Evolutionary conservation across 2,113 vertebrate species (phyloP).

Genomic region (Sardina pilchardus): DNA sequence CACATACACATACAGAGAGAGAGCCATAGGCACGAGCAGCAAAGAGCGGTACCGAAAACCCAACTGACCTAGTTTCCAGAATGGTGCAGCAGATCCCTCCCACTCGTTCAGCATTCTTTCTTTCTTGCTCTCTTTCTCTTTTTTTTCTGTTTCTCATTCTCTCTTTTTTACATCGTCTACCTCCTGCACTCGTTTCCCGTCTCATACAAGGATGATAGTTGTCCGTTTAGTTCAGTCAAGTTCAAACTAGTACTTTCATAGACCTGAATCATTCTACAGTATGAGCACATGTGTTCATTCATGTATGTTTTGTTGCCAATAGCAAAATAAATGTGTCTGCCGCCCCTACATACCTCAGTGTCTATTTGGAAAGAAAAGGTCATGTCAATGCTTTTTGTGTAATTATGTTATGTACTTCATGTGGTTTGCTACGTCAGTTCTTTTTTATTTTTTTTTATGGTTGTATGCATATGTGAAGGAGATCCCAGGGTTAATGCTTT

Average conservation of each 20-base stretch:
- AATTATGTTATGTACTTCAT: background rate
- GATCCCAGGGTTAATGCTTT: no score
- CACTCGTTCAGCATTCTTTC: background rate
- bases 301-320: background rate
- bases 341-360: no score
- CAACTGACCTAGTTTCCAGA: background rate
- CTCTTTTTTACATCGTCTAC: background rate
- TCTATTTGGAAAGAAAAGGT: no score
- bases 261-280: background rate
- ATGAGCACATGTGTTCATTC: background rate
- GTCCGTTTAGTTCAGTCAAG: no score
- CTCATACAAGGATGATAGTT: background rate
- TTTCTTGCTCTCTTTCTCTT: background rate
- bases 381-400: no score
- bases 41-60: background rate
- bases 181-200: background rate
- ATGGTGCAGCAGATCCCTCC: conserved; percentile 3
- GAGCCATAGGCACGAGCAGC: background rate
- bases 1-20: background rate
- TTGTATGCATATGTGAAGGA: no score
- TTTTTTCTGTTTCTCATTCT: background rate
- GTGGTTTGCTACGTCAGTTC: background rate
- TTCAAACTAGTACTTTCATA: background rate
- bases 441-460: background rate
- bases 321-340: background rate